phyloP scores from a whole-genome alignment of 2,888 invertebrate genomes.

The Acrobeloides nanus region DNA sequence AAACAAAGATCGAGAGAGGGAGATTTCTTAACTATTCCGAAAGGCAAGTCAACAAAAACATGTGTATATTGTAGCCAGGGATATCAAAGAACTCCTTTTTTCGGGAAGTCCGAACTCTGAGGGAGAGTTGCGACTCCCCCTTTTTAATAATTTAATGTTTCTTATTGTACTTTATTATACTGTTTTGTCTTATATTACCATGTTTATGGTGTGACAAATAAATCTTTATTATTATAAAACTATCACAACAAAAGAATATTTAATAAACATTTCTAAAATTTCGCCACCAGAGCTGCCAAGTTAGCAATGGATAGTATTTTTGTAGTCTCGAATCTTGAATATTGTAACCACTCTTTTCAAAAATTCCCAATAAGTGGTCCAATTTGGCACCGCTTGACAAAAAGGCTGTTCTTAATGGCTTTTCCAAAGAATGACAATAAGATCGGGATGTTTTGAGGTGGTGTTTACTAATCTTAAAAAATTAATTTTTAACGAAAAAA shows the following conservation, averaged over 20 bases:
- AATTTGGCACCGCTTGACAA: conserved; percentile 28
- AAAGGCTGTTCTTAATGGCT: conserved; percentile 28
- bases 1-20: too few species aligned
- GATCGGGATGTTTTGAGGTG: conserved; percentile 22
- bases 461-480: conserved; percentile 18
- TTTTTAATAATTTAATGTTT: too few species aligned
- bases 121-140: too few species aligned
- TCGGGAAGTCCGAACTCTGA: too few species aligned
- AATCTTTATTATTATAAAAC: too few species aligned
- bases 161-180: too few species aligned
- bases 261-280: conserved; percentile 16
- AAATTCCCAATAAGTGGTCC: conserved; percentile 31
- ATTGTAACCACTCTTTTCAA: conserved; percentile 26
- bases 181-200: too few species aligned
- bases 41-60: too few species aligned
- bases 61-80: too few species aligned
- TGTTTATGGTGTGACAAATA: too few species aligned
- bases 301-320: conserved; percentile 14
- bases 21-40: too few species aligned
- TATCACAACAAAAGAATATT: conserved; percentile 5
- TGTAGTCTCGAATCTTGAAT: conserved; percentile 21
- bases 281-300: conserved; percentile 28
- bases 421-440: conserved; percentile 14
- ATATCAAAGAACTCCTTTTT: too few species aligned
- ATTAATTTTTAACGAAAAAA: background rate